These are phyloP conservation scores for Cephus rjabovi DNA, from an alignment of 2,888 invertebrate species.

Conservation along the genomic window DNA sequence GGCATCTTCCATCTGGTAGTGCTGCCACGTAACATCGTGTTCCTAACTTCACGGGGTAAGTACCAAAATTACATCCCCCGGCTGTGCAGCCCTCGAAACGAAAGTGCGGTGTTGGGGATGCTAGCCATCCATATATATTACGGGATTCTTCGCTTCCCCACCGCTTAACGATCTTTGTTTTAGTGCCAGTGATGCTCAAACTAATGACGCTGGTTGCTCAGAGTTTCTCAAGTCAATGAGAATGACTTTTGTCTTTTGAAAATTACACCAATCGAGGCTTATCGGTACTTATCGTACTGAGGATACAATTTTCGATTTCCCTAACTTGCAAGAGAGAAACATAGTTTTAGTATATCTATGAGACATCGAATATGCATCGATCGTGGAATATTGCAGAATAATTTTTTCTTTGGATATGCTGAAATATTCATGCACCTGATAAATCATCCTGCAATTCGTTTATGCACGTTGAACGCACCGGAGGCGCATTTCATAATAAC, in stretches of 20 bases:
- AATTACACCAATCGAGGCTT: background rate
- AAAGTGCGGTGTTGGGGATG: conserved; percentile 45
- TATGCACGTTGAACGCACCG: background rate
- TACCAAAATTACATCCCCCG: conserved; percentile 57
- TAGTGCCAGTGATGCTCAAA: conserved; percentile 48
- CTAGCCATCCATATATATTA: conserved; percentile 53
- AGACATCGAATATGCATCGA: background rate
- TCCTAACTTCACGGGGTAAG: conserved; percentile 54
- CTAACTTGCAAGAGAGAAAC: background rate
- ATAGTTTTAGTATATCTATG: background rate
- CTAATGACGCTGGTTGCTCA: conserved; percentile 7
- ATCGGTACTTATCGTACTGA: background rate
- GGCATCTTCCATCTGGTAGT: conserved; percentile 52
- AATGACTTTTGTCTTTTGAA: background rate
- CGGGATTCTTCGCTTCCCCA: conserved; percentile 48
- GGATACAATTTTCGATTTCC: background rate
- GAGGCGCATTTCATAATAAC: background rate
- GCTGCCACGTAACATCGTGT: conserved; percentile 59
- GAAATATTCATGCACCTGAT: background rate
- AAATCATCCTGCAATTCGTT: background rate
- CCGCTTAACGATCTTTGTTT: conserved; percentile 58
- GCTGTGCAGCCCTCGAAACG: conserved; percentile 43
- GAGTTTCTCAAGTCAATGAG: background rate
- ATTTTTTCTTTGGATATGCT: background rate
- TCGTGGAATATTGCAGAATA: background rate